Percentiles rank a stretch among this genome's conserved stretches.
phyloP scores from a whole-genome alignment of 2,888 invertebrate species.

The Cremastobaeus sp. region DNA sequence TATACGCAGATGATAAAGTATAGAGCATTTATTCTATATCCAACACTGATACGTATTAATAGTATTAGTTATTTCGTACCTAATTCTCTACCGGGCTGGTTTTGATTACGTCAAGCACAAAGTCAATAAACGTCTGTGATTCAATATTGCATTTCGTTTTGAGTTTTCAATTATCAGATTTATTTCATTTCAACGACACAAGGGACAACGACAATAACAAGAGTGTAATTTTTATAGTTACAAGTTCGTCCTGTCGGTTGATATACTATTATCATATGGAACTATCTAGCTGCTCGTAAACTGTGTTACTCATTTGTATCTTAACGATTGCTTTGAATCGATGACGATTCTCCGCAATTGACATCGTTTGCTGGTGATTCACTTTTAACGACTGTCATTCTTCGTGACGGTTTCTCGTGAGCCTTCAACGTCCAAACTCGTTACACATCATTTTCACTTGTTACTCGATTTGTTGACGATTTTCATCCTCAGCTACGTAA shows the following conservation, averaged over 20 bases:
- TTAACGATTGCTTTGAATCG: constrained; percentile 40
- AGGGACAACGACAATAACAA: constrained; percentile 59
- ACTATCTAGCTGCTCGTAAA: constrained; percentile 31
- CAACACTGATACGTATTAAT: constrained; percentile 77
- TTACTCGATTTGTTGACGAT: not conserved
- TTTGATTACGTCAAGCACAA: constrained; percentile 76
- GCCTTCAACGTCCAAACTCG: constrained; percentile 8
- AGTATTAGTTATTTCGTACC: constrained; percentile 77
- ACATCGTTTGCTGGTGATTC: constrained; percentile 9
- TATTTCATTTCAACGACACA: constrained; percentile 49
- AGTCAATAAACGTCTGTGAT: constrained; percentile 65
- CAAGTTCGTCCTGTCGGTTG: constrained; percentile 39
- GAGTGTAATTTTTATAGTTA: constrained; percentile 44
- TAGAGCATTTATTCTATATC: constrained; percentile 76
- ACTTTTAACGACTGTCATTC: constrained; percentile 16
- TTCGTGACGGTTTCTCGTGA: constrained; percentile 12
- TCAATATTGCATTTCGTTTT: constrained; percentile 58
- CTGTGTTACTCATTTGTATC: constrained; percentile 4
- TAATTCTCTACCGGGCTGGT: constrained; percentile 78
- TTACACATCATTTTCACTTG: constrained; percentile 16
- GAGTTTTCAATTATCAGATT: constrained; percentile 55
- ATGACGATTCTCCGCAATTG: constrained; percentile 41
- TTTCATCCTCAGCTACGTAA: constrained; percentile 3
- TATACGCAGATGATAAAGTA: constrained; percentile 75
- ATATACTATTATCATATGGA: constrained; percentile 36